Percentiles rank a stretch among this genome's conserved stretches.
phyloP scores from a whole-genome alignment of 1,140 invertebrate species.

The Drosophila malerkotliana region DNA sequence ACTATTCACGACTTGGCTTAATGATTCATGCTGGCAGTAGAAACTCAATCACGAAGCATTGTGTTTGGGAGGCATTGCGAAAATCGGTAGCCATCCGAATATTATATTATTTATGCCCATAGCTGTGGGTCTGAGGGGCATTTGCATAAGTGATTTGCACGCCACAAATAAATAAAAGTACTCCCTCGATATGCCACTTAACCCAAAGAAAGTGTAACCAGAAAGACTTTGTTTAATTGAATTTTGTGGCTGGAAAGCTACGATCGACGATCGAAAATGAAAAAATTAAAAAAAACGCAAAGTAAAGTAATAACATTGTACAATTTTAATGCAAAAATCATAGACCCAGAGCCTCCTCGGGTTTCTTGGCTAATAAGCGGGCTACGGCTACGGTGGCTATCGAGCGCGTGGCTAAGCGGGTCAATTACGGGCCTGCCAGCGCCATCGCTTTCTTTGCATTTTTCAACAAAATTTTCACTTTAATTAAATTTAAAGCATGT shows the following conservation, averaged over 20 bases:
- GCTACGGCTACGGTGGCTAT: constrained; percentile 15
- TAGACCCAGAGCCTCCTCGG: constrained; percentile 13
- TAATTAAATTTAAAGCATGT: constrained; percentile 81
- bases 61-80: constrained; percentile 19
- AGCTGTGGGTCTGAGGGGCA: constrained; percentile 13
- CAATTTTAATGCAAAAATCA: constrained; percentile 63
- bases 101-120: constrained; percentile 28
- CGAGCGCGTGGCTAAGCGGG: constrained; percentile 65
- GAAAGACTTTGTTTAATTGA: too few relatives aligned
- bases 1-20: constrained; percentile 31
- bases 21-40: constrained; percentile 33
- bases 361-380: constrained; percentile 40
- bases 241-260: constrained; percentile 37
- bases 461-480: constrained; percentile 73
- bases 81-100: constrained; percentile 39
- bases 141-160: constrained; percentile 71
- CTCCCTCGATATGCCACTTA: constrained; percentile 34
- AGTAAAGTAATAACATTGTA: constrained; percentile 43
- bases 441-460: constrained; percentile 72
- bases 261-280: neutral
- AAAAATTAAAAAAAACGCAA: constrained; percentile 10
- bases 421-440: constrained; percentile 60
- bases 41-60: constrained; percentile 48
- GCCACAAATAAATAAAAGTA: constrained; percentile 9
- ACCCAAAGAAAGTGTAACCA: constrained; percentile 45